phyloP scores from a whole-genome alignment of 2,797 vertebrate species.

The Muscicapa striata region DNA sequence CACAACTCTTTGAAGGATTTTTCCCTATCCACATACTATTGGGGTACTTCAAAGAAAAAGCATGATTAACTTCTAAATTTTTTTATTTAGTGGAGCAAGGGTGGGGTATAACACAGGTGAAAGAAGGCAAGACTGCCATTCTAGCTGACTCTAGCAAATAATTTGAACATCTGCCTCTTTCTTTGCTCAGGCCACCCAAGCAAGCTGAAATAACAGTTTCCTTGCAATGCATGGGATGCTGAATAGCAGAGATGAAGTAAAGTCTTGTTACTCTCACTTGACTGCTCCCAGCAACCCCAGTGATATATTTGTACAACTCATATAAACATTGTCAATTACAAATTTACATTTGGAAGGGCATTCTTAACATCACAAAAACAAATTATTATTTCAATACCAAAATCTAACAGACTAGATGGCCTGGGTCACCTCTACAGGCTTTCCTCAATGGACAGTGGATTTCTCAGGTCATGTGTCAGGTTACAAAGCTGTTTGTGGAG shows the following conservation, averaged over 20 bases:
- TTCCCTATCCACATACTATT: neutral
- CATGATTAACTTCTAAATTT: neutral
- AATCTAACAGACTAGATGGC: neutral
- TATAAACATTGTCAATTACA: neutral
- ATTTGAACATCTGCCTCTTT: neutral
- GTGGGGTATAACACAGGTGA: neutral
- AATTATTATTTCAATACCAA: neutral
- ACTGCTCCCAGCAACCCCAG: neutral
- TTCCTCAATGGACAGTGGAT: slow-evolving; percentile 27
- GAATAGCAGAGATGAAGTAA: neutral
- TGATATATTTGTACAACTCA: neutral
- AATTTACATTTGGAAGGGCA: neutral
- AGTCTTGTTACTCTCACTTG: neutral
- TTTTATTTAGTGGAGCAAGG: neutral
- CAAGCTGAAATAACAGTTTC: neutral
- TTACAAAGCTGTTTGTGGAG: slow-evolving; percentile 5
- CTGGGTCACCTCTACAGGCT: neutral
- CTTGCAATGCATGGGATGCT: neutral
- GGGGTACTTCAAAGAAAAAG: neutral
- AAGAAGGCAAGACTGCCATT: neutral
- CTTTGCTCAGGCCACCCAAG: neutral
- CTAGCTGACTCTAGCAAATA: neutral
- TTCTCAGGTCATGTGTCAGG: neutral
- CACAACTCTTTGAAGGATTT: neutral
- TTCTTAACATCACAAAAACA: neutral